Evolutionary conservation across 2,888 invertebrate species (phyloP), one percentile per base, ranked within the genome.

Genomic region (Agonopterix arenella): DNA sequence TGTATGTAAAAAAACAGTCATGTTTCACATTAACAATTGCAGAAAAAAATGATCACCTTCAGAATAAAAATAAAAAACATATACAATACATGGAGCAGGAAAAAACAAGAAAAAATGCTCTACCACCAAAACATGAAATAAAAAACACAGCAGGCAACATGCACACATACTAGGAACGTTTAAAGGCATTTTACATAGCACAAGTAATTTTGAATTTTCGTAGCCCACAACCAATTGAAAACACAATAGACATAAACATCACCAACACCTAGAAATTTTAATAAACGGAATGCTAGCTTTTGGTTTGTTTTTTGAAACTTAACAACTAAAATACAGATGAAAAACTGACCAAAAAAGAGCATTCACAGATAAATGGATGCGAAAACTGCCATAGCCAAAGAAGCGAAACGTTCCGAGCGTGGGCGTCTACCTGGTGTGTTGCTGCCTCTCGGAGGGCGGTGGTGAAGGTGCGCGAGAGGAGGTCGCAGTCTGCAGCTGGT

Each of bases 361-460:
- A 68, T 68, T 68, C 61, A 58, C 60, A 49, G 58, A 61, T 58
- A 58, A 51, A 28, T 28, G 28, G 53, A 49, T 63, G 66, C 58
- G 64, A 69, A 73, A 73, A 78, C 70, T 81, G 68, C 72, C 72
- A 77, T 66, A 81, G 73, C 70, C 74, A 73, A 63, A 62, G 64
- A 84, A 80, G 79, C 79, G 71, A 79, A 84, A 81, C 79, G 81
- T 79, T 81, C 77, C 76, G 72, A 75, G 78, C 78, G 78, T 73
- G 76, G 72, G 80, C 82, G 71, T 83, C 84, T 90, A 90, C 90
- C 90, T 90, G 82, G 84, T 72, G 80, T 84, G 84, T 59, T 80
- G 84, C 69, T 83, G 88, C 64, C 84, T 78, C 60, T 88, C 84
- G 68, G 80, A 74, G 60, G 85, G 84, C 61, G 86, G 84, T 56